phyloP scores from a whole-genome alignment of 2,113 vertebrate genomes.

The Pomatorhinus ruficollis region DNA sequence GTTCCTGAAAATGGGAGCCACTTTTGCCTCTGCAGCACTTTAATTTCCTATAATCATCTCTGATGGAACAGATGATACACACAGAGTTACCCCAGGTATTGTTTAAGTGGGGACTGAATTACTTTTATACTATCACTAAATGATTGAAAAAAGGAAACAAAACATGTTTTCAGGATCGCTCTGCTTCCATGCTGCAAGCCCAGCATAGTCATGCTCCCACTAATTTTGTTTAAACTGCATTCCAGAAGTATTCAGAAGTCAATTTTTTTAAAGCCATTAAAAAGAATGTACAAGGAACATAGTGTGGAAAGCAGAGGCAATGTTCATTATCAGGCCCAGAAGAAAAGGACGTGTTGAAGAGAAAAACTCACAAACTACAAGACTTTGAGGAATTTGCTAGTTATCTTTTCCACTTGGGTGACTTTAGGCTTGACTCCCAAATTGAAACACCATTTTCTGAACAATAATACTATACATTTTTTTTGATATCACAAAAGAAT shows the following conservation, averaged over 20 bases:
- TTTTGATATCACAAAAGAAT: conserved; percentile 68
- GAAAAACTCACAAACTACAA: conserved; percentile 54
- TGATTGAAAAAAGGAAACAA: conserved; percentile 46
- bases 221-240: conserved; percentile 58
- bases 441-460: conserved; percentile 74
- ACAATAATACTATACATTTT: conserved; percentile 64
- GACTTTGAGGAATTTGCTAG: conserved; percentile 67
- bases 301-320: conserved; percentile 28
- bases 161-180: conserved; percentile 43
- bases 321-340: conserved; percentile 61
- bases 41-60: conserved; percentile 72
- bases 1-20: conserved; percentile 44
- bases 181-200: conserved; percentile 45
- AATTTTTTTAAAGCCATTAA: conserved; percentile 24
- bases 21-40: conserved; percentile 59
- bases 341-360: conserved; percentile 3
- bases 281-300: conserved; percentile 13
- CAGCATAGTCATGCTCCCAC: conserved; percentile 54
- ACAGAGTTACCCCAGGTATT: conserved; percentile 68
- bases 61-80: conserved; percentile 65
- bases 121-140: conserved; percentile 66
- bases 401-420: conserved; percentile 71
- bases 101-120: conserved; percentile 71
- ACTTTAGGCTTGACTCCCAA: conserved; percentile 62
- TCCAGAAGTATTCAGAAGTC: conserved; percentile 54